Conservation (phyloP, 1,140 invertebrate genomes). For the Semibalanus balanoides region DNA sequence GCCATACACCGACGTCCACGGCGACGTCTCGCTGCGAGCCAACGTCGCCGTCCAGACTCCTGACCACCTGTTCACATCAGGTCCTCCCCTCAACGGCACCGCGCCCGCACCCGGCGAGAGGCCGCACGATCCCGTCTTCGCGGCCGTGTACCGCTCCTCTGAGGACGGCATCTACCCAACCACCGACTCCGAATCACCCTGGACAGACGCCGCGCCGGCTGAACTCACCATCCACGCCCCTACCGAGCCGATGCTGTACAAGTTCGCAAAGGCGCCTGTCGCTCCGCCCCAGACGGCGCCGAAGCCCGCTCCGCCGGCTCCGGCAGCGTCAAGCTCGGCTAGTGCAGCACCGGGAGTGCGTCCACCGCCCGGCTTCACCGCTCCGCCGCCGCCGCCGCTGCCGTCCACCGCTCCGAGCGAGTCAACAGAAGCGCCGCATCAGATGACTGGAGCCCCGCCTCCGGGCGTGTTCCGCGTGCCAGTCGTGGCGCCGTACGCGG, state of each 20-base stretch:
- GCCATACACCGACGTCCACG: too few species aligned
- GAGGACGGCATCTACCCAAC: background rate
- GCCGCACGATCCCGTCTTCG: background rate
- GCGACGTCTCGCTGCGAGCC: too few species aligned
- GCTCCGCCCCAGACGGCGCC: constrained; percentile 7
- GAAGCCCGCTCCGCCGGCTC: constrained; percentile 10
- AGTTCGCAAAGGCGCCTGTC: constrained; percentile 6
- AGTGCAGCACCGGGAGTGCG: background rate
- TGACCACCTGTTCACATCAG: too few species aligned
- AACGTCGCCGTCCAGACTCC: too few species aligned
- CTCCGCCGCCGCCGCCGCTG: too few species aligned
- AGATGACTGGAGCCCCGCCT: background rate
- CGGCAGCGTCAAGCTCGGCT: background rate
- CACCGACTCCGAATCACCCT: constrained; percentile 11
- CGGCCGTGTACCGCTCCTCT: background rate
- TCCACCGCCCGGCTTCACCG: background rate
- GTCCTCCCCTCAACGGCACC: too few species aligned
- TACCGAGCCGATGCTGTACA: background rate
- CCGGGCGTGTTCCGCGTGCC: background rate
- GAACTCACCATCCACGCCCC: background rate
- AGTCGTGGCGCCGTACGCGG: background rate
- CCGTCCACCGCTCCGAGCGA: too few species aligned
- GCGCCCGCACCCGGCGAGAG: background rate
- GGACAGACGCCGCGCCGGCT: constrained; percentile 7
- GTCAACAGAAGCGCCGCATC: background rate